Evolutionary conservation across 2,113 vertebrate species (phyloP), one percentile per base, ranked within the genome.

Genomic region (Serinus canaria): DNA sequence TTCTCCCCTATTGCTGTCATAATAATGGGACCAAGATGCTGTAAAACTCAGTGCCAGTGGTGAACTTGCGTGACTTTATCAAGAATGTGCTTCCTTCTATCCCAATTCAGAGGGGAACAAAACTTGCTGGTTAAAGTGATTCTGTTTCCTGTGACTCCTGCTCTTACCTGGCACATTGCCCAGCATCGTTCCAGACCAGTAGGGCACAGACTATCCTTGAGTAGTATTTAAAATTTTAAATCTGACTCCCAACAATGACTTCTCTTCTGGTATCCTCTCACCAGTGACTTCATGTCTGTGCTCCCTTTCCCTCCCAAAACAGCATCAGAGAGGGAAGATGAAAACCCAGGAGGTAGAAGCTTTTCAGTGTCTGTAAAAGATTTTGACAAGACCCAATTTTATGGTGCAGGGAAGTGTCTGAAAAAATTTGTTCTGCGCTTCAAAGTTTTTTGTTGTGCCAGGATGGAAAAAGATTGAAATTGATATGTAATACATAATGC

Each of bases 81-180:
- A 94, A 73, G 94, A 96, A 93, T 86, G 72, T 70, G n/a, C 49
- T 94, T 94, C 87, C 89, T 92, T 80, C 5, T 5, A 5, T 62
- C 33, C 35, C 15, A 52, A 35, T 77, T 94, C 68, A 82, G 56
- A 64, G 25, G 35, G 50, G 76, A 94, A 83, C 88, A 88, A 31
- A 90, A 95, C 68, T 86, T 74, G 52, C 41, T 90, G 90, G 90
- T 95, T 85, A 11, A 72, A 93, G 60, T 62, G 63, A 59, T 87
- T 87, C 33, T 81, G 39, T 93, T 91, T 91, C 78, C 85, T 93
- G 1, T 83, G 79, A 90, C 86, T 89, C 44, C 44, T 89, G 5
- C 76, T 82, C 52, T 44, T 52, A 41, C 12, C 31, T 86, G 86
- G 85, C 69, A 9, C 8, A 2, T 46, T 88, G 90, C 93, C 83